These are phyloP conservation scores for Hyposoter dolosus DNA, from an alignment of 2,888 invertebrate species.

Conservation along the genomic window DNA sequence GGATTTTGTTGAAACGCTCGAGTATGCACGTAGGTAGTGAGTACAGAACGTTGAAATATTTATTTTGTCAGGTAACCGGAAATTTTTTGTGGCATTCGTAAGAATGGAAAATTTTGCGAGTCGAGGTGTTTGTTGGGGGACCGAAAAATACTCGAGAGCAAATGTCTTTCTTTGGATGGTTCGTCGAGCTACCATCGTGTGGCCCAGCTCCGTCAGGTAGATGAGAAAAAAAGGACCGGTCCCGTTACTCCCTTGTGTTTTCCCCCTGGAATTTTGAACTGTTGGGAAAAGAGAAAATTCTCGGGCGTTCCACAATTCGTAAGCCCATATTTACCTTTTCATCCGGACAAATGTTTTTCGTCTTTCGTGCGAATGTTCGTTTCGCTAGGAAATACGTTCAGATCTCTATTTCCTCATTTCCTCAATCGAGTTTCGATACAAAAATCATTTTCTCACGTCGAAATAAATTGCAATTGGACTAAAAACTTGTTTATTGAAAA, in stretches of 20 bases:
- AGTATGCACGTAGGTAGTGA: background rate
- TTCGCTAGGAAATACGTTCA: background rate
- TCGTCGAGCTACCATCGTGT: constrained; percentile 11
- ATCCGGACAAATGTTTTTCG: constrained; percentile 1
- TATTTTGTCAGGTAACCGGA: background rate
- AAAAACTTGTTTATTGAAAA: background rate
- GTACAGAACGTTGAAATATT: background rate
- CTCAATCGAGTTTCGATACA: background rate
- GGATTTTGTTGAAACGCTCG: background rate
- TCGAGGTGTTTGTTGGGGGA: background rate
- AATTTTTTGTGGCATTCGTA: background rate
- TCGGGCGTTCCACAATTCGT: constrained; percentile 2
- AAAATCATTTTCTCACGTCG: background rate
- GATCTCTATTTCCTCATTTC: background rate
- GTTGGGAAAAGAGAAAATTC: constrained; percentile 36
- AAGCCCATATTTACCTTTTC: constrained; percentile 11
- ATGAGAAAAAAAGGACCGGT: constrained; percentile 39
- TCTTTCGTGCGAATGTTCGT: background rate
- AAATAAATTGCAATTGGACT: background rate
- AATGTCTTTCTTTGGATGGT: constrained; percentile 22
- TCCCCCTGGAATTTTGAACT: constrained; percentile 19
- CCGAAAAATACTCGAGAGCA: background rate
- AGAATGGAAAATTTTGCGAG: constrained; percentile 14
- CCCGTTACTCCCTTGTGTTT: constrained; percentile 55
- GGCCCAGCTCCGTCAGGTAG: constrained; percentile 42